Evolutionary conservation across 2,888 invertebrate genomes (phyloP).

Genomic region (Andrena marginata): DNA sequence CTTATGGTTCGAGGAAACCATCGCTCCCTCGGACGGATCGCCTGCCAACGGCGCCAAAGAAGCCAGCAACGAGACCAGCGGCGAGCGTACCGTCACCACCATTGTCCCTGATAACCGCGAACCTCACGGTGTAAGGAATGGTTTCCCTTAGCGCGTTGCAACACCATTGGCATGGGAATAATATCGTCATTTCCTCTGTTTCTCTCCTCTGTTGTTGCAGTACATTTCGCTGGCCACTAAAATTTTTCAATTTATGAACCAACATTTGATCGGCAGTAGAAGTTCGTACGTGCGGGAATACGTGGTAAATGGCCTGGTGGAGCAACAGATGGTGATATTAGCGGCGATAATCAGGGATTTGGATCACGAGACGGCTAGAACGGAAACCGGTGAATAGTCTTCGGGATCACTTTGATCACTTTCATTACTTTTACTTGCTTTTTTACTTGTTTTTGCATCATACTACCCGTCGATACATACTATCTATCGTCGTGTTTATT

Average conservation of each 20-base stretch:
- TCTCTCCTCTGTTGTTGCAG: conserved; percentile 82
- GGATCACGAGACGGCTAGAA: conserved; percentile 94
- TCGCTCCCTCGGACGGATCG: conserved; percentile 91
- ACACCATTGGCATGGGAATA: no score
- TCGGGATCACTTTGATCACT: no score
- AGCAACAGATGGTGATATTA: conserved; percentile 95
- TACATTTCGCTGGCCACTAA: conserved; percentile 95
- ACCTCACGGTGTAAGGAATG: conserved; percentile 88
- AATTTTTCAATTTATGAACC: conserved; percentile 94
- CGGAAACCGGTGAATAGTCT: conserved; percentile 88
- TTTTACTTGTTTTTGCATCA: background rate
- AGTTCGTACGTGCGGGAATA: conserved; percentile 89
- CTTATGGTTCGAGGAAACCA: conserved; percentile 97
- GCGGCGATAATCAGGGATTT: conserved; percentile 96
- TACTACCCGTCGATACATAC: background rate
- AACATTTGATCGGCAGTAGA: conserved; percentile 91
- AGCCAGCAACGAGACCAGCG: conserved; percentile 85
- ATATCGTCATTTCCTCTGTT: background rate
- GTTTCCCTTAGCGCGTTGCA: background rate
- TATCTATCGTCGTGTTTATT: background rate
- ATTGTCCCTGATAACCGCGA: conserved; percentile 92
- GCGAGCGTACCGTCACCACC: conserved; percentile 86
- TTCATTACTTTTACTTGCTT: no score
- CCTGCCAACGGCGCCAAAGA: conserved; percentile 87
- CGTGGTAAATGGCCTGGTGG: conserved; percentile 91